phyloP scores from a whole-genome alignment of 2,113 vertebrate species.

The Brachypteracias leptosomus region DNA sequence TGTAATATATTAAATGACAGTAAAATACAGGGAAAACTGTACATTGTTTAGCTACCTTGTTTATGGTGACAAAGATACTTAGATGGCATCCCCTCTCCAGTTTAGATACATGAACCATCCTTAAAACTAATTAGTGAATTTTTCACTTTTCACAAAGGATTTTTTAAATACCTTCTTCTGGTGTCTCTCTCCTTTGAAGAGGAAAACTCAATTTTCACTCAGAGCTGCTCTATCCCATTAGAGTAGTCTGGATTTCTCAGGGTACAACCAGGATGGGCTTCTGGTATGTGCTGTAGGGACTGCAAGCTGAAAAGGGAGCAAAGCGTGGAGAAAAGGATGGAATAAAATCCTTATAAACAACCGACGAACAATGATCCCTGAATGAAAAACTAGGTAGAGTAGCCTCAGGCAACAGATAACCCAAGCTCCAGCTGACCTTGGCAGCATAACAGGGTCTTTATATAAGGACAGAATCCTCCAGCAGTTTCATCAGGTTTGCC shows the following conservation, averaged over 20 bases:
- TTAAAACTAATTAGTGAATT: neutral
- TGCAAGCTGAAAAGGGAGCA: neutral
- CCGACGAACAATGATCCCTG: neutral
- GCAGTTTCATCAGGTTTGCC: neutral
- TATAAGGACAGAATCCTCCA: neutral
- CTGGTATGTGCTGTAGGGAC: neutral
- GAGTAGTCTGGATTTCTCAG: neutral
- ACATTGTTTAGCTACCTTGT: neutral
- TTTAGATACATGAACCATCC: neutral
- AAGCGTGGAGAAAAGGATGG: neutral
- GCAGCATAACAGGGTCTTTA: neutral
- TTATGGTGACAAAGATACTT: neutral
- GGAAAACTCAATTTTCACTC: neutral
- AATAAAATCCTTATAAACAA: constrained; percentile 23
- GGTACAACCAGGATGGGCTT: neutral
- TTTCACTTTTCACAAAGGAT: neutral
- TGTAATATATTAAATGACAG: neutral
- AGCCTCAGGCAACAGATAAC: neutral
- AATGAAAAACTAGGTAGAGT: constrained; percentile 32
- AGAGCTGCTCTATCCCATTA: neutral
- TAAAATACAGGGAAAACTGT: neutral
- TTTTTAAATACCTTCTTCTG: neutral
- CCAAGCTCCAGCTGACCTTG: neutral
- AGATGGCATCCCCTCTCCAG: neutral
- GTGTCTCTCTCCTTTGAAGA: neutral